Evolutionary conservation across 2,797 vertebrate species (phyloP), one percentile per base, ranked within the genome.

Genomic region (Glossophaga mutica): DNA sequence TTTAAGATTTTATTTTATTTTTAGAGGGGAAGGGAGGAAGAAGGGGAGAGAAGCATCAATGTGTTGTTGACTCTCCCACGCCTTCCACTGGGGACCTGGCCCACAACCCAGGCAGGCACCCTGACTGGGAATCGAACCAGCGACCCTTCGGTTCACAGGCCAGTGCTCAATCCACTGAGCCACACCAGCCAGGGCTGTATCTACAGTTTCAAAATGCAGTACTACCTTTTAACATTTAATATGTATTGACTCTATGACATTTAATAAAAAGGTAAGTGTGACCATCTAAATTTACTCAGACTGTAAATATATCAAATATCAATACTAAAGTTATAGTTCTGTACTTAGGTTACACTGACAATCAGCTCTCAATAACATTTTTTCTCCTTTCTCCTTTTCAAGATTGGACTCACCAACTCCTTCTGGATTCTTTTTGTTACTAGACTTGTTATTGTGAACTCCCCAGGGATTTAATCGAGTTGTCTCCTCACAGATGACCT

Each of bases 401-500:
- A 73, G n/a, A 46, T 9, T 11, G n/a, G 39, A 39, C 29, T 62
- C 22, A 34, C 3, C 67, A 73, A 6, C 29, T 71, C 14, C 34
- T 82, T 77, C 70, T 76, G 19, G 34, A 48, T 68, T 65, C 82
- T 98, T 98, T 68, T 2, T 22, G 5, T 24, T 98, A 98, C 97
- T 95, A 97, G 78, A 65, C 62, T 71, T 3, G 0, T 4, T 34
- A 4, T n/a, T 52, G 46, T 8, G 4, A 29, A 42, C 82, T 94
- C 26, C 34, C 48, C 55, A 15, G 37, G 77, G 29, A 78, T 52
- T 67, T 65, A 94, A 77, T 67, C 59, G 0, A 3, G 0, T 83
- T 92, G 15, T 97, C 93, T 96, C 46, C 16, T 74, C 83, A 87
- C 98, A 99, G 99, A 99, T 96, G 98, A 99, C 59, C 98, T 99